Base-by-base conservation (phyloP, 2,113 vertebrate genomes). In the Thamnaconus septentrionalis region DNA sequence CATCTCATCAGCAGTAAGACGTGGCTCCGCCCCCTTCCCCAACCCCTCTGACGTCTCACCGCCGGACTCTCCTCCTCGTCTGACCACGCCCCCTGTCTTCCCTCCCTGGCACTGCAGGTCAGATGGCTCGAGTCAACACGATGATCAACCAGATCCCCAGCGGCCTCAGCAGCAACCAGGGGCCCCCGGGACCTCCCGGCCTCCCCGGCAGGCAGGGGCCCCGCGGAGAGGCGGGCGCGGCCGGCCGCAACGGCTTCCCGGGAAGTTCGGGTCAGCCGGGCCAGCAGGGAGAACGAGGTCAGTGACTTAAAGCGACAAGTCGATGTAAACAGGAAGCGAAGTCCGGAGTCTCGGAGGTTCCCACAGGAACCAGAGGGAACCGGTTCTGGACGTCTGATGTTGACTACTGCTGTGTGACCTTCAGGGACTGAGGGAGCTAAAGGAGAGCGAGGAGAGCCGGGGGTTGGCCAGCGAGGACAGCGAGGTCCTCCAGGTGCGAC, bases 131-230 rank as follows among this genome's bases (percentile, higher is more conserved):
- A n/a, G 93, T 98, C 81, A 96, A 92, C 82, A 92, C 95, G 56
- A 89, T 98, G 87, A 76, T 99, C 80, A 98, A 98, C 89, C 96
- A 98, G 89, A 97, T 98, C 76, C 97, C 97, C 0, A 97, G 56
- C 56, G 84, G 92, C 1, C 89, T 91, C 73, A 94, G 92, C 63
- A 95, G 93, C 69, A 94, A 90, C 65, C 95, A 96, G 0, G 97
- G 97, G 6, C 95, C 96, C 0, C 75, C 95, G 0, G 97, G 97
- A 0, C 94, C 94, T 0, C 90, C 95, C 1, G 96, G 97, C 0
- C 69, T 91, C 0, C 68, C 91, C 0, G 97, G 97, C 68, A 87
- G 72, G 3, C 87, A 89, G 65, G 97, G 97, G 18, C 53, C 92
- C 55, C 90, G 92, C 59, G 97, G 97, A 88, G 97, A 99, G 61